Conservation (phyloP, 2,797 vertebrate species). For the Spinibarbus caldwelli region DNA sequence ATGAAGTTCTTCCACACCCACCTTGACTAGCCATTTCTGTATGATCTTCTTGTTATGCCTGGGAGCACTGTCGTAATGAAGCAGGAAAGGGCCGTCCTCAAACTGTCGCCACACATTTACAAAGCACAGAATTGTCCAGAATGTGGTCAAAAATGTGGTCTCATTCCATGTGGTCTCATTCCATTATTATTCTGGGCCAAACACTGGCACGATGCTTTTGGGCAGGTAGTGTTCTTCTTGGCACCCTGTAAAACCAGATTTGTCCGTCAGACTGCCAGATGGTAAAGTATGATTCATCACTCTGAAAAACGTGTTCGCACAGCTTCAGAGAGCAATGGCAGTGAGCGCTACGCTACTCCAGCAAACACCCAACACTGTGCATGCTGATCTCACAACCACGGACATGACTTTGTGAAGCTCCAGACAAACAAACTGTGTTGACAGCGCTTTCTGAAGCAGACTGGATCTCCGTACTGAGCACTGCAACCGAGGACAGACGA, state of each 20-base stretch:
- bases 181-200: background rate
- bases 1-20: background rate
- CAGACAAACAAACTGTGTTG: conserved; percentile 8
- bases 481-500: background rate
- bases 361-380: background rate
- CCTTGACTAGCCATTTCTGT: background rate
- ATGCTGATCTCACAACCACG: background rate
- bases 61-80: background rate
- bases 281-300: conserved; percentile 31
- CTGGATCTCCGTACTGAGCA: background rate
- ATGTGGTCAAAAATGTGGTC: background rate
- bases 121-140: conserved; percentile 6
- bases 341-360: background rate
- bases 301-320: background rate
- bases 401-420: background rate
- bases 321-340: background rate
- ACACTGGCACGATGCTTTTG: background rate
- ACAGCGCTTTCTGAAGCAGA: background rate
- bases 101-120: background rate
- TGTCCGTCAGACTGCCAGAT: conserved; percentile 29
- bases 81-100: background rate
- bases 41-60: background rate
- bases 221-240: conserved; percentile 29
- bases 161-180: background rate
- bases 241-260: background rate